Evolutionary conservation across 92 coral and sea anemone genomes (phyloP).

Genomic region (Micromussa lordhowensis): DNA sequence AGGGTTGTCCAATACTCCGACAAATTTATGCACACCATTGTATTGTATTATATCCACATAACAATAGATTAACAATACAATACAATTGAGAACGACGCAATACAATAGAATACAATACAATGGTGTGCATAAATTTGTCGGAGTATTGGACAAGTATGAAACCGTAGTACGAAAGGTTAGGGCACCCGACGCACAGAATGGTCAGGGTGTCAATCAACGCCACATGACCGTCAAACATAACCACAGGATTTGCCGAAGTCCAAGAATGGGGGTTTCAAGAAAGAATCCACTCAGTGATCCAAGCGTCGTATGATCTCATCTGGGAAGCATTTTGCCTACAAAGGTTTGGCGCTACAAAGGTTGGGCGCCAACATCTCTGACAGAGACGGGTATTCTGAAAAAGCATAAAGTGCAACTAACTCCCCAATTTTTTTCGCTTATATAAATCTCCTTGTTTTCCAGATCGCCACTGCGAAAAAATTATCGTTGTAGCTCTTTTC

Average conservation of each 20-base stretch:
- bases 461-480: no score
- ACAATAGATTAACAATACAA: no score
- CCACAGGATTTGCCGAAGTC: constrained; percentile 17
- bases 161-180: constrained; percentile 25
- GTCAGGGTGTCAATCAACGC: constrained; percentile 6
- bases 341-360: constrained; percentile 8
- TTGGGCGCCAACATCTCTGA: constrained; percentile 13
- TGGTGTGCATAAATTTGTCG: no score
- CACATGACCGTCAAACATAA: not conserved
- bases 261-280: constrained; percentile 5
- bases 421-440: no score
- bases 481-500: no score
- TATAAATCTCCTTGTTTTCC: no score
- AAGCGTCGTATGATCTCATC: constrained; percentile 31
- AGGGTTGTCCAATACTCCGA: no score
- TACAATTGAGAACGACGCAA: no score
- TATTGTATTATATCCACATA: no score
- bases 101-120: no score
- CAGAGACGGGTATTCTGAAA: not conserved
- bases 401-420: not conserved
- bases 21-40: no score
- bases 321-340: constrained; percentile 23
- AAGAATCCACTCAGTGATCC: constrained; percentile 16
- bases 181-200: constrained; percentile 33
- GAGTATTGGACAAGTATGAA: no score